phyloP scores from a whole-genome alignment of 1,140 invertebrate species.

The Neodiprion fabricii region DNA sequence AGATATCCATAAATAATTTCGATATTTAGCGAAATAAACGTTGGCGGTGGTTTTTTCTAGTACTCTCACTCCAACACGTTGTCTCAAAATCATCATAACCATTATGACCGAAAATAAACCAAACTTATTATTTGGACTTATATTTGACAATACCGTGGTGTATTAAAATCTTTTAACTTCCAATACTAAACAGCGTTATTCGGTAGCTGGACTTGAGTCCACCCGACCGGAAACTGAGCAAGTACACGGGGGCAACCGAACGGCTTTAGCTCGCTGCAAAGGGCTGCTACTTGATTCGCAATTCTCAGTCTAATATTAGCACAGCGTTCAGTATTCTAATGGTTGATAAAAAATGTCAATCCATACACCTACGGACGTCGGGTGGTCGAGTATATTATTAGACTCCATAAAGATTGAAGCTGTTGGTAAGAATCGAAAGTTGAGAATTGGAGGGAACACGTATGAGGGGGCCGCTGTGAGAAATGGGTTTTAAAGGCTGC shows the following conservation, averaged over 20 bases:
- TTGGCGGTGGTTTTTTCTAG: no score
- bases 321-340: neutral
- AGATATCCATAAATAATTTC: constrained; percentile 6
- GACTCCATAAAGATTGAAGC: neutral
- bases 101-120: no score
- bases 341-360: neutral
- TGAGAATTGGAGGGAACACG: neutral
- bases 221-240: neutral
- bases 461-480: neutral
- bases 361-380: neutral
- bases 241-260: neutral
- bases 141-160: no score
- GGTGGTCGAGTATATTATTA: neutral
- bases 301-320: neutral
- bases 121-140: no score
- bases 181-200: neutral
- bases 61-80: no score
- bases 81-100: no score
- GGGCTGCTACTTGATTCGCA: neutral
- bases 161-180: no score
- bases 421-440: neutral
- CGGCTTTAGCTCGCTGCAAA: neutral
- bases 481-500: neutral
- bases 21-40: neutral
- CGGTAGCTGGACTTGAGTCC: neutral